Conservation (phyloP, 2,113 vertebrate genomes). For the Sceloporus tristichus region DNA sequence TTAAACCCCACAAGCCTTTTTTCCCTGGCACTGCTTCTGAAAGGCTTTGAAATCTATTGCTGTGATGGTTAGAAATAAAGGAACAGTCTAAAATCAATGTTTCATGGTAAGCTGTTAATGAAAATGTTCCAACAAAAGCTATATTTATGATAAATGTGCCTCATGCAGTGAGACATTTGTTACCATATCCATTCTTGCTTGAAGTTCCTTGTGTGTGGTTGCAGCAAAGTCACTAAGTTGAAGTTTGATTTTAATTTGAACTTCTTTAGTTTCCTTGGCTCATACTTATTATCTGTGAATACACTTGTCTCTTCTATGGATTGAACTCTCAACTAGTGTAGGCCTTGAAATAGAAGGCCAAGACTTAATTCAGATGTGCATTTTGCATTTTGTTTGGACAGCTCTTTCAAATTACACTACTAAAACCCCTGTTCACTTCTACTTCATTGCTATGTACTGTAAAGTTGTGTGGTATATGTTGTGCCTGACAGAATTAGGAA, state of each 20-base stretch:
- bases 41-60: constrained; percentile 41
- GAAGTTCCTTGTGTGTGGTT: not conserved
- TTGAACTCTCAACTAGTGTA: not conserved
- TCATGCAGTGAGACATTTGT: not conserved
- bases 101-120: constrained; percentile 29
- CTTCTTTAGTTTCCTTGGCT: not conserved
- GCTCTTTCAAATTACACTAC: accelerated
- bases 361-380: not conserved
- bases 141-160: not conserved
- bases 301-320: not conserved
- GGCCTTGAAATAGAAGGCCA: not conserved
- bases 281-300: not conserved
- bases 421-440: not conserved
- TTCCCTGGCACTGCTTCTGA: constrained; percentile 42
- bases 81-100: constrained; percentile 8
- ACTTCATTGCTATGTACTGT: accelerated
- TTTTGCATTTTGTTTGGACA: not conserved
- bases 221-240: not conserved
- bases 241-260: constrained; percentile 13
- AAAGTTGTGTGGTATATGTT: not conserved
- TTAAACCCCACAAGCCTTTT: constrained; percentile 32
- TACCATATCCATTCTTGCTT: constrained; percentile 2
- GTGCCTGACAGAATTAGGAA: not conserved
- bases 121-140: constrained; percentile 24
- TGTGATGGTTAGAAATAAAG: constrained; percentile 33